Percentiles rank a stretch among this genome's conserved stretches.
These are phyloP conservation scores for Amblyopsis rosae DNA, from an alignment of 2,113 vertebrate genomes.

Conservation along the genomic window DNA sequence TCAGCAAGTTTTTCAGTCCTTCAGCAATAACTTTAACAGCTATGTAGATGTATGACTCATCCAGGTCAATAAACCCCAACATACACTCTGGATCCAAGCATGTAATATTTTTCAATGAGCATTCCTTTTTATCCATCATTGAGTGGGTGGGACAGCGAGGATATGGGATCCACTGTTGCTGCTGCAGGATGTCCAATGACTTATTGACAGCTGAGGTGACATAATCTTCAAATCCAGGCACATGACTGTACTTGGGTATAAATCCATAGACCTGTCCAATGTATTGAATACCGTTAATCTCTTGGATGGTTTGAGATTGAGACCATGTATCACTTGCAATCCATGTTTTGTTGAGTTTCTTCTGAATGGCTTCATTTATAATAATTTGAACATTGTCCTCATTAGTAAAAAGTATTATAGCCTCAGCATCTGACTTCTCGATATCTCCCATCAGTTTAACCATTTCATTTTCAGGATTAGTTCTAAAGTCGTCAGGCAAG, in stretches of 20 bases:
- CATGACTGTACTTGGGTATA: conserved; percentile 28
- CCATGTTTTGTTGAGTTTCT: conserved; percentile 57
- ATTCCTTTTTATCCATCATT: not conserved
- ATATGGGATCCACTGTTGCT: not conserved
- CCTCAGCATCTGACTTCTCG: conserved; percentile 42
- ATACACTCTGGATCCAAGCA: conserved; percentile 31
- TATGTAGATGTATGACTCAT: conserved; percentile 50
- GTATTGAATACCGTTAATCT: conserved; percentile 13
- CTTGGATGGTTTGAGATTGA: not conserved
- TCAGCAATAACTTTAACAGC: conserved; percentile 58
- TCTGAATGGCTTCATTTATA: conserved; percentile 28
- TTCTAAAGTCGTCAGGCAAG: conserved; percentile 38
- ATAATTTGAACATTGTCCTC: conserved; percentile 26
- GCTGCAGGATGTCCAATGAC: not conserved
- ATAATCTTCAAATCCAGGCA: conserved; percentile 58
- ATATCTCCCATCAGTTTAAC: conserved; percentile 3
- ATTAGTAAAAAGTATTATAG: conserved; percentile 60
- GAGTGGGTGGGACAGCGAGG: conserved; percentile 6
- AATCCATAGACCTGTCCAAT: conserved; percentile 56
- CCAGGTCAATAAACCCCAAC: conserved; percentile 23
- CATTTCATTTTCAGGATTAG: not conserved
- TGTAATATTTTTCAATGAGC: not conserved
- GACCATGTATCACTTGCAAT: conserved; percentile 67
- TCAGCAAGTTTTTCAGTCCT: conserved; percentile 43
- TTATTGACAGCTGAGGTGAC: conserved; percentile 24